These are phyloP conservation scores for Chironomus tentans DNA, from an alignment of 2,888 invertebrate genomes.

Conservation along the genomic window DNA sequence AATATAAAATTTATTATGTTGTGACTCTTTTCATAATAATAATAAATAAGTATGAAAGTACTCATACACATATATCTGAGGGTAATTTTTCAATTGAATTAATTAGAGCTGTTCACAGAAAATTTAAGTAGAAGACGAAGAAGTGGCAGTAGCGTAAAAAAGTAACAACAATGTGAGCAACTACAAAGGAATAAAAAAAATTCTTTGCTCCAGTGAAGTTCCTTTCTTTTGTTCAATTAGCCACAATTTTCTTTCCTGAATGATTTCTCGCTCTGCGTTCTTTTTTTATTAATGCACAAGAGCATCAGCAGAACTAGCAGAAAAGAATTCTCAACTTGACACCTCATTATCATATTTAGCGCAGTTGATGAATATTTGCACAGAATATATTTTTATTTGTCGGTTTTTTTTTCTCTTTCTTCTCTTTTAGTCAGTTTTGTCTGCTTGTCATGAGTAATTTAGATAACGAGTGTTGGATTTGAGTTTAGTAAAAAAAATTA, in stretches of 20 bases:
- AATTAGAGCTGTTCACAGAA: slow-evolving; percentile 17
- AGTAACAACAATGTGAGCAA: background rate
- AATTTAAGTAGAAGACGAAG: background rate
- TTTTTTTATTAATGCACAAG: background rate
- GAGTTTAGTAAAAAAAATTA: no score
- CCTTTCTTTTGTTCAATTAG: background rate
- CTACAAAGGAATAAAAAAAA: background rate
- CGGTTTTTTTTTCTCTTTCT: background rate
- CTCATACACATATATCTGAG: background rate
- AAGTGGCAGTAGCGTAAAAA: background rate
- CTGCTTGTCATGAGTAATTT: no score
- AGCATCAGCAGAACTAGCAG: background rate
- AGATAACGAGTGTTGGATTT: no score
- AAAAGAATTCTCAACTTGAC: background rate
- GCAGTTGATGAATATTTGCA: background rate
- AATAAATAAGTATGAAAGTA: background rate
- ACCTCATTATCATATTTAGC: slow-evolving; percentile 13
- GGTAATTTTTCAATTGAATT: slow-evolving; percentile 24
- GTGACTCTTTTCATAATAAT: slow-evolving; percentile 7
- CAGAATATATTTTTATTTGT: background rate
- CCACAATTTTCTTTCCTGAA: background rate
- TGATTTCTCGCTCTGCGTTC: background rate
- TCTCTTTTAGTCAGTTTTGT: background rate
- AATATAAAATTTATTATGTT: slow-evolving; percentile 20
- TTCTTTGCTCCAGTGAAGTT: slow-evolving; percentile 10